Evolutionary conservation across 2,113 vertebrate genomes (phyloP), one percentile per base, ranked within the genome.

Genomic region (Acrocephalus arundinaceus): DNA sequence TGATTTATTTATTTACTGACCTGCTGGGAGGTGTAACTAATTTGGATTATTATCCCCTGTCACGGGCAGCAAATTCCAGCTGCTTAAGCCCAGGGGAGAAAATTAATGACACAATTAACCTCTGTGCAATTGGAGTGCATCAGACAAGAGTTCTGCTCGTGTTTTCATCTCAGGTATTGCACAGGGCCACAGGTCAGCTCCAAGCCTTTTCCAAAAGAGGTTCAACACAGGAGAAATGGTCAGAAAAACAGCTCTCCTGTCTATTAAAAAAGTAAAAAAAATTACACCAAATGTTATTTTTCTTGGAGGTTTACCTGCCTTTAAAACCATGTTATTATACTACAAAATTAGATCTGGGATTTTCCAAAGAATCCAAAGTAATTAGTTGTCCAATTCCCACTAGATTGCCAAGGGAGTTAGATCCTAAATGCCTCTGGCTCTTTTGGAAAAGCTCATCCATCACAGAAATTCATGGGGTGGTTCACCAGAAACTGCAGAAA

Each of bases 1-100:
- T 76, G 79, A 96, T 87, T 96, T 96, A 95, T 94, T 90, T 95
- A 61, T 89, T 95, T 84, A 91, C 84, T 27, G 63, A 94, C 81
- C 89, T 54, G 75, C 87, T 54, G 73, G 93, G 96, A 96, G n/a
- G 37, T 93, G 78, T 62, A 82, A 87, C 89, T 48, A 67, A 91
- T 94, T 87, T 86, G 85, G 73, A 96, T 97, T 88, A 79, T 77
- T 90, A 41, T 94, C 78, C 78, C 66, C 73, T 23, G 62, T 86
- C 70, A 74, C 10, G 41, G 16, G 59, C 58, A 94, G 51, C 83
- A 73, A 86, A 49, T 96, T 72, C 37, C 67, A 45, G 84, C 16
- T 17, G 15, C 35, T 92, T 52, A 49, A 79, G 62, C 48, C 59
- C 88, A 85, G 39, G 81, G 75, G 43, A 88, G 58, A 51, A 93